Evolutionary conservation across 2,113 vertebrate species (phyloP), one percentile per base, ranked within the genome.

Genomic region (Columba livia): DNA sequence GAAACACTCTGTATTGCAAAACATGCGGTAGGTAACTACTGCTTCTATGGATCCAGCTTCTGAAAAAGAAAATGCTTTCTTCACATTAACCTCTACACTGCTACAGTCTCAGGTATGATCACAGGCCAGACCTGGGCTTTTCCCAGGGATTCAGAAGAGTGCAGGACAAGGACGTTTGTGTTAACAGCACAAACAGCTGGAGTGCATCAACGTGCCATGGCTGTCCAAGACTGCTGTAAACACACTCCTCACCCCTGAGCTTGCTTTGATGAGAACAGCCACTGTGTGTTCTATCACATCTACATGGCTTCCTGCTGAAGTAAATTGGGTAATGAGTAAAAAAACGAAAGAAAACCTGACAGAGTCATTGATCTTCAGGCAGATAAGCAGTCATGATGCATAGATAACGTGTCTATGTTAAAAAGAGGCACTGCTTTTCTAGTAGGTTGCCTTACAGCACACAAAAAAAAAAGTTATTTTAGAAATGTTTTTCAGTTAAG

Each of bases 1-100:
- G 93, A 92, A 96, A 96, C 32, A 57, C n/a, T 73, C n/a, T 34
- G 47, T 54, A 60, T 90, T 96, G 74, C 83, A 84, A 79, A 93
- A 94, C 40, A 51, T 4, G 24, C 69, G 69, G 70, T 4, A 90
- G 60, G 44, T 61, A 86, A 84, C 1, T 2, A 88, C 36, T 15
- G 40, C 23, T 87, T 36, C 34, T 72, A 48, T 8, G 44, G 61
- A 79, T 60, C 18, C 69, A 81, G 51, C 26, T 64, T 71, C 65
- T 75, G 25, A 72, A 56, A 56, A 79, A 47, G 48, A 6, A 84
- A 75, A 71, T 0, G 2, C 18, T 75, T 69, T 42, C 88, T 88
- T 38, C 47, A 32, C 74, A 53, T 38, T 72, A 50, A 67, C 9
- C 6, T 72, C 56, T 56, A 61, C 48, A 6, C 5, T 54, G 75